Conservation (phyloP, 2,888 invertebrate species). For the Acrobasis suavella region DNA sequence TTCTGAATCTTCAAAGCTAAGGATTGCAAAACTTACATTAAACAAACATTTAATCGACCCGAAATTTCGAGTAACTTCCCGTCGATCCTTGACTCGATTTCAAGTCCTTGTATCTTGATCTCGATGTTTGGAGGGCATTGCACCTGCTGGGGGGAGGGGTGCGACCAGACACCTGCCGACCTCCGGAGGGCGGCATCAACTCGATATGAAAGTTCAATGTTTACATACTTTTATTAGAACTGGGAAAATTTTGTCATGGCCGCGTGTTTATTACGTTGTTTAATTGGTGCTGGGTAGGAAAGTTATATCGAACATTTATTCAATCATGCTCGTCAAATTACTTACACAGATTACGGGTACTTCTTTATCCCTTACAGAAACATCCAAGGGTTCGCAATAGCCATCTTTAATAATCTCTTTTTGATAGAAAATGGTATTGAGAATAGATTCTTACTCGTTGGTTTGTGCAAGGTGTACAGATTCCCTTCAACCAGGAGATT, state of each 20-base stretch:
- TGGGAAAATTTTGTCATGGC: slow-evolving; percentile 20
- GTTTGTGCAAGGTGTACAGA: no score
- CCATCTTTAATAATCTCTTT: no score
- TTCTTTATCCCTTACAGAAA: no score
- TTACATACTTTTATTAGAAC: neutral
- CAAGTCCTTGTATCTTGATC: slow-evolving; percentile 11
- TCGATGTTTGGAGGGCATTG: slow-evolving; percentile 18
- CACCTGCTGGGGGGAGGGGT: slow-evolving; percentile 14
- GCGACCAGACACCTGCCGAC: slow-evolving; percentile 18
- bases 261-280: neutral
- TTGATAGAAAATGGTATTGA: no score
- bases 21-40: no score
- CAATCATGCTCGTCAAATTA: no score
- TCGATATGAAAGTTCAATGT: slow-evolving; percentile 15
- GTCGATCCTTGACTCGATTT: slow-evolving; percentile 11
- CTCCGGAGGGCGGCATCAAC: slow-evolving; percentile 6
- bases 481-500: no score
- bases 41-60: neutral
- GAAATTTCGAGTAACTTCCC: neutral
- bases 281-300: neutral
- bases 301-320: neutral
- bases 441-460: no score
- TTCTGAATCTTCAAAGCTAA: no score
- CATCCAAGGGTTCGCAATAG: no score
- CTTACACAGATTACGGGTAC: no score